A percentile compares a stretch with the other conserved stretches of the same genome.
These are phyloP conservation scores for Polydesmus complanatus DNA, from an alignment of 2,888 invertebrate genomes.

Conservation along the genomic window DNA sequence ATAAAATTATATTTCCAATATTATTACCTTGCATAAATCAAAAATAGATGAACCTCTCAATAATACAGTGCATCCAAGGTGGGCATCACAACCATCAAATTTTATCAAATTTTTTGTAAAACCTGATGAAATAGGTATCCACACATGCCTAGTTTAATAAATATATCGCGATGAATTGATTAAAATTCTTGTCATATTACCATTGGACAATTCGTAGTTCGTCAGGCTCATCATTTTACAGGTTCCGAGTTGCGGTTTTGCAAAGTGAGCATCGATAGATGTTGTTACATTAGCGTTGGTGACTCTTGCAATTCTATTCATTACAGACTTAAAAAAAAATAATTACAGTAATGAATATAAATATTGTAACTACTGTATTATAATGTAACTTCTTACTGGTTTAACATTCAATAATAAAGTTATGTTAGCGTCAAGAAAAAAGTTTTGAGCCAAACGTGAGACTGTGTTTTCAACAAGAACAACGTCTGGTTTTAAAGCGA, in stretches of 20 bases:
- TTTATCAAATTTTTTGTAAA: conserved; percentile 73
- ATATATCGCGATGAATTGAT: too few species aligned
- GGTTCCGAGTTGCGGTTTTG: conserved; percentile 58
- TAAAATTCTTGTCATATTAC: too few species aligned
- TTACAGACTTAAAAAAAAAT: conserved; percentile 40
- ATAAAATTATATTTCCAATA: neutral
- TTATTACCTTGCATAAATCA: conserved; percentile 55
- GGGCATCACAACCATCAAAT: conserved; percentile 75
- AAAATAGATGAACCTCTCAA: conserved; percentile 56
- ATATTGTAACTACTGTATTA: neutral
- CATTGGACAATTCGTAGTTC: conserved; percentile 28
- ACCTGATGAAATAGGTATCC: too few species aligned
- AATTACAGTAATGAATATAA: neutral
- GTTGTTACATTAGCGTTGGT: conserved; percentile 71
- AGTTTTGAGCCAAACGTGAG: conserved; percentile 66
- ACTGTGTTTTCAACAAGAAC: conserved; percentile 82
- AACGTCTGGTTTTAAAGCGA: conserved; percentile 67
- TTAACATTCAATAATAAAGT: conserved; percentile 79
- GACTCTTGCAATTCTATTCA: conserved; percentile 63
- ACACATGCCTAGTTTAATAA: too few species aligned
- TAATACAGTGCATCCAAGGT: conserved; percentile 73
- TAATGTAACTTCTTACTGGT: conserved; percentile 32
- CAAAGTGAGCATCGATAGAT: conserved; percentile 66
- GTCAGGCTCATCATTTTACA: conserved; percentile 65
- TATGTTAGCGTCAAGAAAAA: conserved; percentile 61